Base-by-base conservation (phyloP, 1,140 invertebrate genomes). In the Anastatus disparis region DNA sequence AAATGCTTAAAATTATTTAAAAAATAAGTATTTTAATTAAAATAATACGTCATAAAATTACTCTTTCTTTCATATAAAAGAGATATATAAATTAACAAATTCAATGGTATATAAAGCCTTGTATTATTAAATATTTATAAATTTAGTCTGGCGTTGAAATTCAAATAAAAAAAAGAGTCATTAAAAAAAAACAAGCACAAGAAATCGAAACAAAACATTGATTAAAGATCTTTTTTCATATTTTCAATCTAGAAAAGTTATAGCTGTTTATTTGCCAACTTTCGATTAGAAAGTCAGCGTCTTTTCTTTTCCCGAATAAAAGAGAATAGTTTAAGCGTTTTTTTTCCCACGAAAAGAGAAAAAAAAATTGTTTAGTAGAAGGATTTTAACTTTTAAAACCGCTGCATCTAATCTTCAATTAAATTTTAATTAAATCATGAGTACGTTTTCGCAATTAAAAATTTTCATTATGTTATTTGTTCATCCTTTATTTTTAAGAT, bases 211-310 rank as follows among this genome's bases (percentile, higher is more conserved):
- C n/a, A n/a, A n/a, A n/a, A n/a, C n/a, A n/a, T n/a, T n/a, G 13
- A 64, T 64, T 26, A 64, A 64, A 38, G 62, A 35, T 29, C 26
- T 58, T 10, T 38, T 9, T 52, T 48, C n/a, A 46, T 48, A 31
- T 63, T 63, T 63, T 52, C 8, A 26, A 65, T 53, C 31, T 40
- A 52, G n/a, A 35, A 9, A 40, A 52, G 29, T 55, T 55, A 27
- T 65, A 42, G 13, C 12, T 31, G 24, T 42, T 58, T 58, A 42
- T 44, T 67, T 58, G 26, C 26, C n/a, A 61, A 59, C 55, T 52
- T 59, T 59, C 66, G 56, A 69, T 61, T 69, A 69, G 44, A 69
- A 69, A 69, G 66, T 69, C 44, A 12, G 65, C 38, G 38, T 46
- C n/a, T 58, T 61, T 61, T 52, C 42, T 69, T 58, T n/a, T 61